Evolutionary conservation across 2,888 invertebrate species (phyloP).

Genomic region (Netelia melanura): DNA sequence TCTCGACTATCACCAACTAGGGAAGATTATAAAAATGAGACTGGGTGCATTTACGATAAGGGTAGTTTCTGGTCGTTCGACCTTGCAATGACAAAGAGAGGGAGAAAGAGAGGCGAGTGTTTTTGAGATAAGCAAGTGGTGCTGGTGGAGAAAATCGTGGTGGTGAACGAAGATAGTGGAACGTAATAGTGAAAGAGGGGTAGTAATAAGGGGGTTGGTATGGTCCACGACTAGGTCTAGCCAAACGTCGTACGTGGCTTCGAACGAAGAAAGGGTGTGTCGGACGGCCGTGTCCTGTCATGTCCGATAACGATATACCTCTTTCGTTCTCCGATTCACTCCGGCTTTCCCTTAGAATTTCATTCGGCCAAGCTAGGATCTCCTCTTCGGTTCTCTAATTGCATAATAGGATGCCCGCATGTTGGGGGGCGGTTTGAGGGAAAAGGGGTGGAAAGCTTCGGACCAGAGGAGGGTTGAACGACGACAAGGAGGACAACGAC

Average conservation of each 20-base stretch:
- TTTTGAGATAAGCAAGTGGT: constrained; percentile 82
- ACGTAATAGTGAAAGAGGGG: constrained; percentile 14
- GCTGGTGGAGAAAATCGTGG: constrained; percentile 50
- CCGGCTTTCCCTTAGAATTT: constrained; percentile 78
- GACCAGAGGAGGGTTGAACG: constrained; percentile 45
- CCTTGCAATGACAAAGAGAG: not conserved
- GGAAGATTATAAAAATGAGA: no score
- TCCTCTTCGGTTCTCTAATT: constrained; percentile 79
- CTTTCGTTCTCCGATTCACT: constrained; percentile 74
- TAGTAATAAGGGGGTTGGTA: constrained; percentile 21
- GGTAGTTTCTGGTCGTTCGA: no score
- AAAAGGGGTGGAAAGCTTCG: constrained; percentile 44
- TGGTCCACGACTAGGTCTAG: constrained; percentile 49
- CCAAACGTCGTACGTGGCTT: constrained; percentile 77
- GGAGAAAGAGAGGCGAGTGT: constrained; percentile 71
- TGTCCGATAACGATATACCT: constrained; percentile 84
- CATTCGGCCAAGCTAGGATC: constrained; percentile 71
- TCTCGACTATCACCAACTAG: no score
- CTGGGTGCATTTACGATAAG: no score
- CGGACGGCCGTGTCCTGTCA: constrained; percentile 84
- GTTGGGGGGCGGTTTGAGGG: constrained; percentile 64
- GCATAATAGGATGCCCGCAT: constrained; percentile 84
- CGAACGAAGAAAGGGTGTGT: constrained; percentile 85
- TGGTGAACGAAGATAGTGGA: constrained; percentile 42
- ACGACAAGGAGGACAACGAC: constrained; percentile 55